Percentiles rank a stretch among this genome's conserved stretches.
Conservation (phyloP, 2,888 invertebrate genomes). For the Alloscopus bannaensis region DNA sequence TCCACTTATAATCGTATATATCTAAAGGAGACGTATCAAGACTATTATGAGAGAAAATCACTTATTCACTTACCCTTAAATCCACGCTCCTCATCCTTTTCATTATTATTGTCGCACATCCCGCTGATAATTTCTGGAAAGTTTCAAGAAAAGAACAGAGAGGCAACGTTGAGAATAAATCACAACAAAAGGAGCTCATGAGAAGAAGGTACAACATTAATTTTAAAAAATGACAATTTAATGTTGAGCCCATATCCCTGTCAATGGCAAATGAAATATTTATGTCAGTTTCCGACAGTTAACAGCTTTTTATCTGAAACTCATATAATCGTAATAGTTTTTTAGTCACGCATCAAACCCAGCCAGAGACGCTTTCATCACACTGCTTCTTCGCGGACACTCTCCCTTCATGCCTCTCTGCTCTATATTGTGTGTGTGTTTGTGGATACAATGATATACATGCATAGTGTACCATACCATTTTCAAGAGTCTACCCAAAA, state of each 20-base stretch:
- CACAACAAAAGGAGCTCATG: constrained; percentile 50
- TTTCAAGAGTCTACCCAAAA: too few relatives aligned
- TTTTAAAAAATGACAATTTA: constrained; percentile 67
- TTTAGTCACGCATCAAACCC: constrained; percentile 60
- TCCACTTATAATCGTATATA: background rate
- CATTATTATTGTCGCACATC: constrained; percentile 82
- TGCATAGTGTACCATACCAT: too few relatives aligned
- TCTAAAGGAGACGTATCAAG: background rate
- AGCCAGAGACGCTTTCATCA: constrained; percentile 41
- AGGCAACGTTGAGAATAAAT: constrained; percentile 59
- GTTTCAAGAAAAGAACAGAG: constrained; percentile 59
- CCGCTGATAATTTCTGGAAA: constrained; percentile 87
- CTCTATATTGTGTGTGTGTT: too few relatives aligned
- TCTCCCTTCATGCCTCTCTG: background rate
- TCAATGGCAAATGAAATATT: constrained; percentile 68
- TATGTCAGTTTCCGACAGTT: constrained; percentile 68
- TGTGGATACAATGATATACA: too few relatives aligned
- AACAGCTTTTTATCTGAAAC: constrained; percentile 67
- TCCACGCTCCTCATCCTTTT: constrained; percentile 84
- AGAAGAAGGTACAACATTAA: constrained; percentile 65
- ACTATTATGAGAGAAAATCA: constrained; percentile 18
- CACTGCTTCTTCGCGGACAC: too few relatives aligned
- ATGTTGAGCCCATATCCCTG: constrained; percentile 67
- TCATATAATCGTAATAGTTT: constrained; percentile 66
- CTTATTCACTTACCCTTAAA: constrained; percentile 80